phyloP scores from a whole-genome alignment of 2,888 invertebrate species.

The Apodemia duryi region DNA sequence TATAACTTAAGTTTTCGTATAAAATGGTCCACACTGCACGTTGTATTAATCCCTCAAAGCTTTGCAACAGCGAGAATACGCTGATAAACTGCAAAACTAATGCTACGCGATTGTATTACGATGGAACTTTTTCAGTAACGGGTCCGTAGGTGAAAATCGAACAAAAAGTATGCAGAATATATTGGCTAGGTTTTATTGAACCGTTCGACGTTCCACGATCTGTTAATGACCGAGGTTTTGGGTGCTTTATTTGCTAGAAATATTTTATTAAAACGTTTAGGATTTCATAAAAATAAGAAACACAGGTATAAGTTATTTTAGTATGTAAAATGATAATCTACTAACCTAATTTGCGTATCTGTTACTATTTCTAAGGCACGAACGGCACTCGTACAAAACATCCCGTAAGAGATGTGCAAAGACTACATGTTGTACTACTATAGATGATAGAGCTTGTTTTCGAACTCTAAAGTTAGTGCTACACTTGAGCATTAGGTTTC shows the following conservation, averaged over 20 bases:
- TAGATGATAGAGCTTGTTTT: too few relatives aligned
- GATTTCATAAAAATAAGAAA: background rate
- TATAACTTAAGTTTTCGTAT: constrained; percentile 16
- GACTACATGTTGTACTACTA: too few relatives aligned
- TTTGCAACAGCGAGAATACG: constrained; percentile 56
- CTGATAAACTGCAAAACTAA: constrained; percentile 75
- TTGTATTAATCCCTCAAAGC: constrained; percentile 75
- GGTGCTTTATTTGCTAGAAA: constrained; percentile 33
- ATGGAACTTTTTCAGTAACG: constrained; percentile 75
- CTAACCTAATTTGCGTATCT: too few relatives aligned
- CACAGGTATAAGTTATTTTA: too few relatives aligned
- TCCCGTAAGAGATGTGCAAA: too few relatives aligned
- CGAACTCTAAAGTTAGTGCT: too few relatives aligned
- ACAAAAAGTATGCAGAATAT: constrained; percentile 62
- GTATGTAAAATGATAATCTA: too few relatives aligned
- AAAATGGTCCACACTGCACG: constrained; percentile 41
- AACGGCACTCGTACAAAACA: too few relatives aligned
- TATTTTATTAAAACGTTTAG: background rate
- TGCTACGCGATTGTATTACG: constrained; percentile 73
- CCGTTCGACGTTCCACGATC: constrained; percentile 52
- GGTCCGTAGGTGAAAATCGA: constrained; percentile 52
- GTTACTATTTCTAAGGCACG: too few relatives aligned
- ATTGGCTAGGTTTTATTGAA: constrained; percentile 59
- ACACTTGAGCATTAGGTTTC: too few relatives aligned
- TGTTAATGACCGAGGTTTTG: constrained; percentile 60